Conservation (phyloP, 2,113 vertebrate species). For the Vidua chalybeata region DNA sequence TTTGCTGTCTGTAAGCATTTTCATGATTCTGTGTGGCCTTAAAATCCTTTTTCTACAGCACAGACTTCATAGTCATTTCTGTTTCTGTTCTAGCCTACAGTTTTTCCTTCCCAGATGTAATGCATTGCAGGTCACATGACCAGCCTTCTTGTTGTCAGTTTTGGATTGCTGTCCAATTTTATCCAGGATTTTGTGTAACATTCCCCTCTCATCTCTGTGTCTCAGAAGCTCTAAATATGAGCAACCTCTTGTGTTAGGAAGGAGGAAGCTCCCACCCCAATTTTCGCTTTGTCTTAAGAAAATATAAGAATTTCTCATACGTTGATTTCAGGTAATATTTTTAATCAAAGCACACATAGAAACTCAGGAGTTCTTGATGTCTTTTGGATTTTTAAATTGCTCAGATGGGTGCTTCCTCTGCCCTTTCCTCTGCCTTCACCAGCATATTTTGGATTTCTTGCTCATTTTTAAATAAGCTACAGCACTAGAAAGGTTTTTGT, state of each 20-base stretch:
- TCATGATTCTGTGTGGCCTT: not conserved
- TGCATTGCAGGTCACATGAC: not conserved
- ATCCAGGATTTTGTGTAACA: not conserved
- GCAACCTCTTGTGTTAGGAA: not conserved
- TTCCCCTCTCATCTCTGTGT: not conserved
- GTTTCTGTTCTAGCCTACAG: not conserved
- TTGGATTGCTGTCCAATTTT: not conserved
- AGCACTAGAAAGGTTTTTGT: not conserved
- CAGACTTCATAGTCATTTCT: not conserved
- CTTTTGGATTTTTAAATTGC: not conserved
- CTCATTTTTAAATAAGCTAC: not conserved
- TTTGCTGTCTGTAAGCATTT: not conserved
- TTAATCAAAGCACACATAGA: not conserved
- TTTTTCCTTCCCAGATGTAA: not conserved
- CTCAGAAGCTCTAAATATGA: not conserved
- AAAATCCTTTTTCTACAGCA: not conserved
- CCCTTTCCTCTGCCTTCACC: not conserved
- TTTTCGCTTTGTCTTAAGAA: not conserved
- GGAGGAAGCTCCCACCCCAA: not conserved
- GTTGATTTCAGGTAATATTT: not conserved
- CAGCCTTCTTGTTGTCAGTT: not conserved
- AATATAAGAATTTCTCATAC: not conserved
- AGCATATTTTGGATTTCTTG: not conserved
- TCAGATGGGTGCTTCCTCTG: not conserved
- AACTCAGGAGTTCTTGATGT: not conserved